Percentiles rank a stretch among this genome's conserved stretches.
Conservation (phyloP, 2,113 vertebrate genomes). For the Ceuthmochares aereus region DNA sequence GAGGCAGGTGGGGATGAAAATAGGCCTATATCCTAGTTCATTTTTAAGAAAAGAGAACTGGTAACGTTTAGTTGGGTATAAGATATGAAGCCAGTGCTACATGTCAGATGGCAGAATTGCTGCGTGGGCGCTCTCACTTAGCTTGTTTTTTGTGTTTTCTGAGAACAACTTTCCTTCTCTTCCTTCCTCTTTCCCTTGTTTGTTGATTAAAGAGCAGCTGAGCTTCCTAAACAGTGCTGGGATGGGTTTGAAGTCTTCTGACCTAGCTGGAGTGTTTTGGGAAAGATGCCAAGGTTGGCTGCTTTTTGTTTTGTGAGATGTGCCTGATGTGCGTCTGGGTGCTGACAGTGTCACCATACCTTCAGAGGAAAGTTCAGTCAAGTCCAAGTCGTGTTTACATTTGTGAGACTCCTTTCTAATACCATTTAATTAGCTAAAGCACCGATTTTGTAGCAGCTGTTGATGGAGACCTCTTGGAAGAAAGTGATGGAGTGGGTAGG, state of each 20-base stretch:
- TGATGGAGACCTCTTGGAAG: not conserved
- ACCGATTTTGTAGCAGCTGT: not conserved
- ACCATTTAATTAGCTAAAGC: not conserved
- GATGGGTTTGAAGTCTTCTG: not conserved
- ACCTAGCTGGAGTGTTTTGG: not conserved
- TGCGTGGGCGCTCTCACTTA: not conserved
- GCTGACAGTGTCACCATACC: not conserved
- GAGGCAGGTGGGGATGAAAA: not conserved
- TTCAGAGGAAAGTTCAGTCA: not conserved
- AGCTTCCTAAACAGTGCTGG: not conserved
- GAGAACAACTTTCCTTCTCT: not conserved
- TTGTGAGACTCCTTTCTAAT: not conserved
- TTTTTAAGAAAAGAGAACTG: not conserved
- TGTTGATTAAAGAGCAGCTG: not conserved
- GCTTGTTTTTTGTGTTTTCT: not conserved
- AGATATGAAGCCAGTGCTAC: fast-evolving
- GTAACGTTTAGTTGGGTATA: fast-evolving
- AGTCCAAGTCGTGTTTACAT: fast-evolving
- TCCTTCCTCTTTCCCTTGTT: constrained; percentile 12
- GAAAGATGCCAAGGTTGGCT: not conserved
- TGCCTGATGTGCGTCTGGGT: not conserved
- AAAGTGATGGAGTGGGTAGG: not conserved
- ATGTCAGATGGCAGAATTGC: not conserved
- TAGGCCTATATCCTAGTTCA: not conserved
- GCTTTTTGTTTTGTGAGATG: not conserved